These are phyloP conservation scores for Cygnus olor DNA, from an alignment of 2,797 vertebrate genomes.

Conservation along the genomic window DNA sequence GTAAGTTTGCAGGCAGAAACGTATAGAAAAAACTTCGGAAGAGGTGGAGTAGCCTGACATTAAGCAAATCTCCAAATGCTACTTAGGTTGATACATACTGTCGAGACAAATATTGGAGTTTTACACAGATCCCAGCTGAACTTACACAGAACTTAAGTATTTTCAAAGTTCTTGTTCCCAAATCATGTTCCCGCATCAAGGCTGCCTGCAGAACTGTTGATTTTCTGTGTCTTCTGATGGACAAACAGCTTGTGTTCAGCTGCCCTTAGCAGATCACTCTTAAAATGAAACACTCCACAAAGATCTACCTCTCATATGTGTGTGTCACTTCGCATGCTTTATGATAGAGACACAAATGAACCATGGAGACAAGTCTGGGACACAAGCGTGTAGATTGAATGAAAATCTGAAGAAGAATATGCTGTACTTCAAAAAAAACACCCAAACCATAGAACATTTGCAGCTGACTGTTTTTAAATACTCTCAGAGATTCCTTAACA, in stretches of 20 bases:
- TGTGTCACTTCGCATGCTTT: neutral
- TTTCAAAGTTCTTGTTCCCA: neutral
- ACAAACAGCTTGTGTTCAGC: neutral
- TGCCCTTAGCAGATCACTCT: neutral
- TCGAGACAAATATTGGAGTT: neutral
- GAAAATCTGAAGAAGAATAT: neutral
- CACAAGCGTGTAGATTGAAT: neutral
- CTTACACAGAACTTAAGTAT: neutral
- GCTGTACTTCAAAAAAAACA: neutral
- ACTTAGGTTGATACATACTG: neutral
- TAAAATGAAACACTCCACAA: neutral
- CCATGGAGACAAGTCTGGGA: neutral
- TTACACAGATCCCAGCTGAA: neutral
- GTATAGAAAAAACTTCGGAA: neutral
- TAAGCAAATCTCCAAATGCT: neutral
- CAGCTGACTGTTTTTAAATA: neutral
- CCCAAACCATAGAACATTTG: neutral
- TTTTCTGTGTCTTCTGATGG: neutral
- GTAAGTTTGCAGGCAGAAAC: neutral
- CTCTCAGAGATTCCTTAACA: slow-evolving; percentile 24
- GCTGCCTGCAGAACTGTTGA: neutral
- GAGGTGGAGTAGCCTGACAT: neutral
- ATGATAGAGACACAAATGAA: neutral
- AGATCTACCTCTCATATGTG: neutral
- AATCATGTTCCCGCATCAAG: neutral